A percentile compares a stretch with the other conserved stretches of the same genome.
Conservation (phyloP, 2,797 vertebrate species). For the Odontamblyopus lacepedii region DNA sequence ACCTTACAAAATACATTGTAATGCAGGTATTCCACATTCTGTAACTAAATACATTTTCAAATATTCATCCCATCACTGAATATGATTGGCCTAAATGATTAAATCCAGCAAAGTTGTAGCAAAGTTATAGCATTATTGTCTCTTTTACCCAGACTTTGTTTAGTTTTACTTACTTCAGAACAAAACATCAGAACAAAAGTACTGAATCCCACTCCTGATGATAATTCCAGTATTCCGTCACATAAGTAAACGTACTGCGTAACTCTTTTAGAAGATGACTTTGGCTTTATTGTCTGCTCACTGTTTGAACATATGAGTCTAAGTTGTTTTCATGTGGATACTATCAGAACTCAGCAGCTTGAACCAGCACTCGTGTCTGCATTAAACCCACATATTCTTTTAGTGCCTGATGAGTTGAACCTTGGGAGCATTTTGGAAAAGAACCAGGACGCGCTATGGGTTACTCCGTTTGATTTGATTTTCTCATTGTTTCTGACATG, state of each 20-base stretch:
- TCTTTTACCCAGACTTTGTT: no score
- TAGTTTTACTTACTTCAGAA: background rate
- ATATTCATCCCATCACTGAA: no score
- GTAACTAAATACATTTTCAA: no score
- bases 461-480: slow-evolving; percentile 66
- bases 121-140: no score
- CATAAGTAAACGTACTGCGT: background rate
- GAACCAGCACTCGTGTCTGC: slow-evolving; percentile 42
- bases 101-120: no score
- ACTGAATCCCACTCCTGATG: background rate
- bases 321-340: slow-evolving; percentile 23
- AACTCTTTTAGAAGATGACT: background rate
- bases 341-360: slow-evolving; percentile 38
- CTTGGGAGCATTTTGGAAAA: slow-evolving; percentile 45
- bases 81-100: no score
- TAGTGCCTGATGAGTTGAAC: slow-evolving; percentile 57
- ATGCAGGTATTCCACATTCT: no score
- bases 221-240: background rate
- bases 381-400: slow-evolving; percentile 33
- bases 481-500: slow-evolving; percentile 63
- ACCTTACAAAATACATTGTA: no score
- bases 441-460: slow-evolving; percentile 34
- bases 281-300: slow-evolving; percentile 9
- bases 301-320: slow-evolving; percentile 14
- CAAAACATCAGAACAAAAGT: background rate